These are phyloP conservation scores for Phengaris arion DNA, from an alignment of 2,888 invertebrate genomes.

Conservation along the genomic window DNA sequence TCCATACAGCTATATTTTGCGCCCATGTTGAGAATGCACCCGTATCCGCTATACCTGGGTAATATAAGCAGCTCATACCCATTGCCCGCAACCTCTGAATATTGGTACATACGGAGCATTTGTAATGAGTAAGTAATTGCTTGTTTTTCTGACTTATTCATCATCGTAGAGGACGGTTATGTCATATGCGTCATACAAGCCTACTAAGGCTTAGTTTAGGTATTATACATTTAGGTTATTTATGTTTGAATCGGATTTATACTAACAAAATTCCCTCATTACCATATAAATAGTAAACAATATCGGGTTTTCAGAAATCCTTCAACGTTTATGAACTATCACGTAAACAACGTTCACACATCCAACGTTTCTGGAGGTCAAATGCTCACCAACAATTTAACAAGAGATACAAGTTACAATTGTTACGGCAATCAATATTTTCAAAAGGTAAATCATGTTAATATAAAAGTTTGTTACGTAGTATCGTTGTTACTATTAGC, in stretches of 20 bases:
- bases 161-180: too few species aligned
- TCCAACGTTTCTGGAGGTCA: conserved; percentile 30
- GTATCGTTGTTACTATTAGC: not conserved
- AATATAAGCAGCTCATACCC: conserved; percentile 35
- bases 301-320: conserved; percentile 28
- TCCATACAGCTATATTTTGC: conserved; percentile 58
- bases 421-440: conserved; percentile 28
- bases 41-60: conserved; percentile 41
- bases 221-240: too few species aligned
- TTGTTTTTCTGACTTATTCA: not conserved
- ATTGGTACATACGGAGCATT: conserved; percentile 60
- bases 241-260: not conserved
- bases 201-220: too few species aligned
- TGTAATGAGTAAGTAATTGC: conserved; percentile 49
- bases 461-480: not conserved
- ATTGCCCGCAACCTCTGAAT: conserved; percentile 44
- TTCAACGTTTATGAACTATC: conserved; percentile 9
- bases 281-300: not conserved
- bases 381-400: conserved; percentile 13
- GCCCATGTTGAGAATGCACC: conserved; percentile 47
- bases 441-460: conserved; percentile 35
- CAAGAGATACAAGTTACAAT: not conserved
- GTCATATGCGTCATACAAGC: too few species aligned
- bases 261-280: not conserved
- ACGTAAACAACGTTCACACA: conserved; percentile 3